Base-by-base conservation (phyloP, 2,797 vertebrate genomes). In the Arvicola amphibius region DNA sequence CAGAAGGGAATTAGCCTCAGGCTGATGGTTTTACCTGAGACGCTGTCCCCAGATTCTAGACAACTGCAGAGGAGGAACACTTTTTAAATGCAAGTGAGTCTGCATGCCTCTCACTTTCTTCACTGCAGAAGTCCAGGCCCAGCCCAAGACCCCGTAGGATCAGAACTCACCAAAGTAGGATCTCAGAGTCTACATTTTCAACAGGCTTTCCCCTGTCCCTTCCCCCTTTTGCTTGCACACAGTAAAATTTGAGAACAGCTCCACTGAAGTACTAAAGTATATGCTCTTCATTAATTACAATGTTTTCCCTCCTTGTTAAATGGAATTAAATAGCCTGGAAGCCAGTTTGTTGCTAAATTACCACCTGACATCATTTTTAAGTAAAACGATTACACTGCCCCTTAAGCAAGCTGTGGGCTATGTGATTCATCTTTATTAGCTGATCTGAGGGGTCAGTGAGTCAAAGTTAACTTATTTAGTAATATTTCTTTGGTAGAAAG, bases 321-420 rank as follows among this genome's bases (percentile, higher is more conserved):
- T 84, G 78, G 93, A 95, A 97, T 94, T 95, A 97, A 97, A 88
- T 95, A 95, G 91, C 94, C 97, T 96, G 94, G 79, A 96, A 97
- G 92, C 95, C 73, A 74, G 93, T 91, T 92, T 92, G 96, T 94
- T 96, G 96, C 96, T 97, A 94, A 97, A 93, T 95, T 96, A 96
- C 97, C 96, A 97, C 96, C 95, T 97, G 96, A 98, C 96, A 95
- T 97, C 96, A 97, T 97, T 98, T 96, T 98, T 96, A 96, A 97
- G 92, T 94, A 94, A 97, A 97, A 97, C 96, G 97, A 97, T 96
- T 97, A 91, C 61, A 88, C 88, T 71, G 65, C 89, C 89, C 94
- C 92, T 92, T 94, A 81, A 96, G 95, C 97, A 96, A 96, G 95
- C 74, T 94, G 90, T 96, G 92, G 92, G 95, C 77, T 86, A 92